Percentiles rank a stretch among this genome's conserved stretches.
Conservation (phyloP, 1,140 invertebrate species). For the Aricia agestis region DNA sequence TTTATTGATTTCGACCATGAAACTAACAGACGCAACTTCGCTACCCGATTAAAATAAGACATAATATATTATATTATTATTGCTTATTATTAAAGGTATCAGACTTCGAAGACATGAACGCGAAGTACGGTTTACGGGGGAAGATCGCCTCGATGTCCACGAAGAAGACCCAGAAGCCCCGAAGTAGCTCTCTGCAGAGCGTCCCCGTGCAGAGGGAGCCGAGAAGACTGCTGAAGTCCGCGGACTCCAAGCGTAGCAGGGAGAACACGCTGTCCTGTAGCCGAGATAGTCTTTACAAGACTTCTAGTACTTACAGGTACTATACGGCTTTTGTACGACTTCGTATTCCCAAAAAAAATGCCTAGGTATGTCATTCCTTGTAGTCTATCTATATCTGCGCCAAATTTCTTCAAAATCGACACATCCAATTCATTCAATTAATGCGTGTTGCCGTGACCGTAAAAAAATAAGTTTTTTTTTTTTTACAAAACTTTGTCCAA, state of each 20-base stretch:
- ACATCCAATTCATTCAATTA: no score
- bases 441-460: no score
- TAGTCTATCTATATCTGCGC: no score
- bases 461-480: no score
- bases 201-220: slow-evolving; percentile 33
- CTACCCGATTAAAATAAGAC: no score
- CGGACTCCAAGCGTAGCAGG: slow-evolving; percentile 36
- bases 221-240: slow-evolving; percentile 27
- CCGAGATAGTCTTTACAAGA: slow-evolving; percentile 35
- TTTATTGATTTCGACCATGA: no score
- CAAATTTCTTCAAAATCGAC: no score
- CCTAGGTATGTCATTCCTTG: no score
- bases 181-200: slow-evolving; percentile 43
- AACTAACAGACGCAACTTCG: no score
- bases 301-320: slow-evolving; percentile 39
- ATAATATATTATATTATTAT: no score
- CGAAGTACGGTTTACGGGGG: slow-evolving; percentile 45
- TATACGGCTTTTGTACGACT: background rate
- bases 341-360: no score
- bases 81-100: slow-evolving; percentile 40
- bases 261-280: slow-evolving; percentile 32
- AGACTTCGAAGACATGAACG: slow-evolving; percentile 55
- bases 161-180: slow-evolving; percentile 38
- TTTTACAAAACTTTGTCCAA: no score
- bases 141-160: slow-evolving; percentile 40